phyloP scores from a whole-genome alignment of 2,113 vertebrate genomes.

The western clawed frog (Xenopus tropicalis) region DNA sequence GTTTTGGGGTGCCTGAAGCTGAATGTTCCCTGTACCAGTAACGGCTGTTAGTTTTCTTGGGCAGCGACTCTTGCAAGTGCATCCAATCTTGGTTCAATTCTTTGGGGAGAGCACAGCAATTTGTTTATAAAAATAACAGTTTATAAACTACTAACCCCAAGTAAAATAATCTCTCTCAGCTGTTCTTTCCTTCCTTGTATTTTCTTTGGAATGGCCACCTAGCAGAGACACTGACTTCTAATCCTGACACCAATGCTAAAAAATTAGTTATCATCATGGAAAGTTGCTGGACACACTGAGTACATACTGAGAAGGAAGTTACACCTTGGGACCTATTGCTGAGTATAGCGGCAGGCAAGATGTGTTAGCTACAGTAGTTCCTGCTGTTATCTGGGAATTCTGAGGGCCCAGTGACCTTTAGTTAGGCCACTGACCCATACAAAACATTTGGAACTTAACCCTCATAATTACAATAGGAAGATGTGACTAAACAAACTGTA shows the following conservation, averaged over 20 bases:
- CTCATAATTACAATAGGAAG: too few species aligned
- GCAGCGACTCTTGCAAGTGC: background rate
- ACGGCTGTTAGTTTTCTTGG: constrained; percentile 20
- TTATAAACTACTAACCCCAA: constrained; percentile 38
- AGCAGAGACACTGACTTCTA: constrained; percentile 12
- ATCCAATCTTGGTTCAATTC: constrained; percentile 18
- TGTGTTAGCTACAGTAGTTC: too few species aligned
- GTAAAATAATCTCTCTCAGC: constrained; percentile 40
- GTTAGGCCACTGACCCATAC: too few species aligned
- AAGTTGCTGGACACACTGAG: constrained; percentile 5
- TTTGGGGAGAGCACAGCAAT: constrained; percentile 13
- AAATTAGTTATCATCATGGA: background rate
- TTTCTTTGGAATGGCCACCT: constrained; percentile 28
- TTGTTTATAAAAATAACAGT: constrained; percentile 40
- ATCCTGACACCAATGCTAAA: background rate
- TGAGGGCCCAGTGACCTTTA: too few species aligned
- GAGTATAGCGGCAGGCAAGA: background rate
- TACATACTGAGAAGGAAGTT: background rate
- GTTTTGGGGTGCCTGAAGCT: background rate
- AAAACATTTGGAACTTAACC: too few species aligned
- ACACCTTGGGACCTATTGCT: background rate
- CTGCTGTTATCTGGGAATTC: too few species aligned
- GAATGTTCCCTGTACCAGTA: background rate
- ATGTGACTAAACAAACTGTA: too few species aligned
- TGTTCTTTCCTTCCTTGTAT: constrained; percentile 30